Percentiles rank a stretch among this genome's conserved stretches.
Evolutionary conservation across 2,888 invertebrate genomes (phyloP).

Genomic region (Lydus trimaculatus): DNA sequence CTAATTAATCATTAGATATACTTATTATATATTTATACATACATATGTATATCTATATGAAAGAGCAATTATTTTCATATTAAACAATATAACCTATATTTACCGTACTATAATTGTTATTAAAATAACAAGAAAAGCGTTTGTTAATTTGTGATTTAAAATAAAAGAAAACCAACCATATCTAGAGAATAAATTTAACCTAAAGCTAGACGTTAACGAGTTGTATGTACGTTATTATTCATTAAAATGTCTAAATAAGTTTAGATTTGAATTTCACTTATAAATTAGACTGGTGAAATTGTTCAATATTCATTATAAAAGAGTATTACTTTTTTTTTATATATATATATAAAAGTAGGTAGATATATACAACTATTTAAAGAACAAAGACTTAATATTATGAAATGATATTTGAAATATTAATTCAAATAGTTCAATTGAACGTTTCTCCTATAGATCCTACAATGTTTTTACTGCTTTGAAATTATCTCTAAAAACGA

Average conservation of each 20-base stretch:
- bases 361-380: neutral
- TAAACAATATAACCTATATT: conserved; percentile 11
- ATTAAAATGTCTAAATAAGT: neutral
- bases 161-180: neutral
- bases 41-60: neutral
- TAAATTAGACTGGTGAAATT: neutral
- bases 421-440: no score
- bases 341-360: no score
- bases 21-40: no score
- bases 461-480: neutral
- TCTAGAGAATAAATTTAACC: neutral
- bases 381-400: neutral
- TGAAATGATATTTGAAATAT: neutral
- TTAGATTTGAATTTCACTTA: neutral
- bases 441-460: neutral
- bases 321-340: no score
- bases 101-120: neutral
- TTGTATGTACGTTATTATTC: neutral
- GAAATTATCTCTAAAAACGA: neutral
- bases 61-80: conserved; percentile 22
- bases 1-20: conserved; percentile 3
- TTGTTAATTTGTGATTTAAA: no score
- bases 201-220: neutral
- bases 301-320: neutral
- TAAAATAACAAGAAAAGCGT: no score